Evolutionary conservation across 2,113 vertebrate genomes (phyloP), one percentile per base, ranked within the genome.

Genomic region (Thinocorus orbignyianus): DNA sequence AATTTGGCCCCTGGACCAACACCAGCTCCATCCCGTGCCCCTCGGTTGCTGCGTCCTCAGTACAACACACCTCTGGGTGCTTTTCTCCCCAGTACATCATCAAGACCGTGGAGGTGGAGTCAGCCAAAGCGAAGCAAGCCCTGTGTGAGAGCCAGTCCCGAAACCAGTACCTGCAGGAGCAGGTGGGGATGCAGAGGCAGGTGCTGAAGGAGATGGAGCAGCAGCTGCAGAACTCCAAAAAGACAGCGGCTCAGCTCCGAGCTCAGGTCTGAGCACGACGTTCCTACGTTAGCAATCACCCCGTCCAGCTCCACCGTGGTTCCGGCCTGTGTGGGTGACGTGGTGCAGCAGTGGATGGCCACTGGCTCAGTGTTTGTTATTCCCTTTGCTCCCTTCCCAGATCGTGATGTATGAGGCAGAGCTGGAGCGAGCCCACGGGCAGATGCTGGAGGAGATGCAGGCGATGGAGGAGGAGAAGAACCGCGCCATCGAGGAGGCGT

Each of bases 381-480:
- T 14, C 4, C 12, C 4, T 25, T 22, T 13, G 20, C 28, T 66
- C 13, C 35, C 23, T 17, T 49, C 8, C 71, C 88, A 99, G 99
- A 98, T 99, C 49, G 90, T 97, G 93, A 97, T 99, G 92, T 99
- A 99, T 0, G 99, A 99, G 90, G 97, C 98, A 0, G 99, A 99
- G 98, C 98, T 99, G 97, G 99, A 99, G 95, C 97, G 98, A 72
- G 97, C 98, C 6, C 99, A 99, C 0, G 98, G 98, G 54, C 98
- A 99, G 98, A 99, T 99, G 98, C 98, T 99, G 96, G 98, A 97
- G 19, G 99, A 99, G 97, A 98, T 99, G 98, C 99, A 99, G 98
- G 98, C 97, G 20, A 97, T 99, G 97, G 99, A 99, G 97, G 99
- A 99, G 86, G 99, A 99, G 97, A 99, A 99, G 98, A 99, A 99